Base-by-base conservation (phyloP, 2,113 vertebrate species). In the Gasterosteus aculeatus region DNA sequence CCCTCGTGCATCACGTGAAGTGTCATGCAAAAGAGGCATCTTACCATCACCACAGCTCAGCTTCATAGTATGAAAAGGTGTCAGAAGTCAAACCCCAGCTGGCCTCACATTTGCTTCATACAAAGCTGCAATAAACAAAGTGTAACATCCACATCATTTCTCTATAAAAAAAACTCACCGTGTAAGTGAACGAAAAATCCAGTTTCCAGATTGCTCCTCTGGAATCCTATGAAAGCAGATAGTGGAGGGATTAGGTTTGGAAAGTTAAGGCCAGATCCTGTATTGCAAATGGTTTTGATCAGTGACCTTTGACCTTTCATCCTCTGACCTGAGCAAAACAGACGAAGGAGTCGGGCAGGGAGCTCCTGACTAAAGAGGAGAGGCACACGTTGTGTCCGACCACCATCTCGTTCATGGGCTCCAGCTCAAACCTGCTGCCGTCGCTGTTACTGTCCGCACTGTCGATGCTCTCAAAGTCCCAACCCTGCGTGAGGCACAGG, bases 151-250 rank as follows among this genome's bases (percentile, higher is more conserved):
- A n/a, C 15, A 29, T 46, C 5, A 64, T 0, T 0, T 31, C 26
- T 46, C 18, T 12, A 38, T 41, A 16, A 75, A 71, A 26, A 26
- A 63, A 64, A 93, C 93, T 94, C 91, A 96, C 97, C 8, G 86
- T 95, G 89, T 96, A 95, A 74, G 95, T 95, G 92, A 99, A 98
- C 12, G 96, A 96, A 49, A 99, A 94, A 83, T 99, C 96, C 83
- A 99, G 92, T 84, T 96, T 99, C 98, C 97, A 99, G 74, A 99
- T 97, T 77, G 92, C 93, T 85, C 98, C 97, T 51, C 49, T 95
- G 49, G 93, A 92, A 88, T 99, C 98, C 98, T 99, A 78, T 86
- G 65, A 83, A 76, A 78, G 6, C 71, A 26, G 54, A 42, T 0
- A 59, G 10, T 3, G 19, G 22, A 73, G 41, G 31, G 31, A 77